Percentiles rank a stretch among this genome's conserved stretches.
Evolutionary conservation across 2,888 invertebrate species (phyloP).

Genomic region (Machimus atricapillus): DNA sequence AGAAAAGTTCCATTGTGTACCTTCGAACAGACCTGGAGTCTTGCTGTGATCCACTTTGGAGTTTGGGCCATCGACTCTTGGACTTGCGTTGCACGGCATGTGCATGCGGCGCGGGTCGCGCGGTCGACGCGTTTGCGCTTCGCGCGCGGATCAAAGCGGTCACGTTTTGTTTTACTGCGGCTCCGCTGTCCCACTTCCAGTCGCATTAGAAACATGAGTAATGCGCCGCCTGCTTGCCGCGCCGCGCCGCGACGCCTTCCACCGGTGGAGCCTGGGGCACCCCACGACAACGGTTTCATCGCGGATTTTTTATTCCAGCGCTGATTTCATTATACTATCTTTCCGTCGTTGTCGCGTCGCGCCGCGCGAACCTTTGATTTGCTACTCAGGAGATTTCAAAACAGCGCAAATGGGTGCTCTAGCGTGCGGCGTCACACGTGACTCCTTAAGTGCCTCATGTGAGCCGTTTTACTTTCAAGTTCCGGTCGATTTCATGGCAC

Average conservation of each 20-base stretch:
- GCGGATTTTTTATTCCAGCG: background rate
- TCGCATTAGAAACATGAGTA: background rate
- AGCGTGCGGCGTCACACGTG: constrained; percentile 18
- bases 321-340: background rate
- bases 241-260: background rate
- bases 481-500: constrained; percentile 19
- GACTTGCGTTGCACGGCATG: background rate
- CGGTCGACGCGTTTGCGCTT: background rate
- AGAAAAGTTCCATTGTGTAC: background rate
- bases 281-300: background rate
- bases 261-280: background rate
- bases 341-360: background rate
- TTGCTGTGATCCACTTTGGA: background rate
- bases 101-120: background rate
- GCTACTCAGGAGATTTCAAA: background rate
- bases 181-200: constrained; percentile 3
- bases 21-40: background rate
- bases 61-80: background rate
- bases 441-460: background rate
- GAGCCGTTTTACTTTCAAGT: constrained; percentile 16
- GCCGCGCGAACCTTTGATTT: background rate
- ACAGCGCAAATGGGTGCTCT: constrained; percentile 6
- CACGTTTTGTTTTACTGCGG: constrained; percentile 3
- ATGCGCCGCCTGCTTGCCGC: background rate
- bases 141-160: background rate